Evolutionary conservation across 2,113 vertebrate genomes (phyloP), one percentile per base, ranked within the genome.

Genomic region (Syngnathus floridae): DNA sequence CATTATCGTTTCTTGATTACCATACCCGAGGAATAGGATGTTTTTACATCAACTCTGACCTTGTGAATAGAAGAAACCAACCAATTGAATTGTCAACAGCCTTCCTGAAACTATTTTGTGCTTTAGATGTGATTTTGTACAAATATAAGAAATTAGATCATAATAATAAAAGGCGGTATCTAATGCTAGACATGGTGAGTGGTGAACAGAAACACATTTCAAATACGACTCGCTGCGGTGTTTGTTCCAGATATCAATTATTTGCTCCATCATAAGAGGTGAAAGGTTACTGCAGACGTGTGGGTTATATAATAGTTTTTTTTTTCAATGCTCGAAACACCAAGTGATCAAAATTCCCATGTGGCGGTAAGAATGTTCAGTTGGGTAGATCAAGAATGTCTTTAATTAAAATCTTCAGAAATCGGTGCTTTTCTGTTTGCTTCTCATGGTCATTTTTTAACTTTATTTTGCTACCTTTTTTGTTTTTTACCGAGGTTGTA

Each of bases 401-500:
- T 26, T n/a, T 31, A 31, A 31, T 31, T 31, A 31, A 31, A 51
- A 22, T 22, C n/a, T 26, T 51, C 8, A 51, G 8, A 52, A 52
- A 46, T 46, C 14, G 17, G 45, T 16, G 45, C 16, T 5, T 17
- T 46, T 40, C 2, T 21, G n/a, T 31, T 31, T 3, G 26, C 26
- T 31, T 31, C 2, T 31, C 26, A 31, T 31, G 26, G 26, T 31
- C 26, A 3, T 31, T 31, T 31, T 31, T 31, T 26, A 1, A 26
- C 3, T 26, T 31, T 31, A 31, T 45, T 3, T 37, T 54, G 31
- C 36, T 66, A n/a, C 7, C 4, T n/a, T 4, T 19, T 21, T 51
- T 51, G n/a, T 17, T 49, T 49, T 49, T 10, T 14, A 51, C 26
- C 55, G 72, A 66, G 55, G 64, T 60, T 60, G 38, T 60, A 61